Percentiles rank a stretch among this genome's conserved stretches.
These are phyloP conservation scores for Phrynosoma blainvillii DNA, from an alignment of 2,113 vertebrate species.

Conservation along the genomic window DNA sequence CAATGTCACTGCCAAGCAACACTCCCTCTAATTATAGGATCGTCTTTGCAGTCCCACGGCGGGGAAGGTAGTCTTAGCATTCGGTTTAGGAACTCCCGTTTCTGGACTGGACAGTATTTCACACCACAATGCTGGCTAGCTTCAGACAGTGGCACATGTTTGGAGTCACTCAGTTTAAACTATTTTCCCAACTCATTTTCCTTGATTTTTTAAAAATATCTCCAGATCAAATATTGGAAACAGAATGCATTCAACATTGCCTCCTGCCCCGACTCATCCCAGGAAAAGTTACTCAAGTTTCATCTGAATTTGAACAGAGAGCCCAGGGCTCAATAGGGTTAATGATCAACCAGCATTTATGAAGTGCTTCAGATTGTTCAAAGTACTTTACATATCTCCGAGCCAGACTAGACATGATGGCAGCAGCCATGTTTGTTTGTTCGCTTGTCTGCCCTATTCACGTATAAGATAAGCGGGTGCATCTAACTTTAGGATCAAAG, in stretches of 20 bases:
- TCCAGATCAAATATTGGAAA: not conserved
- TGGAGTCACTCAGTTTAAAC: not conserved
- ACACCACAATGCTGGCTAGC: not conserved
- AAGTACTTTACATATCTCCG: not conserved
- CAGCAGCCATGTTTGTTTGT: not conserved
- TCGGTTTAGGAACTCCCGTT: not conserved
- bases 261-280: too few relatives aligned
- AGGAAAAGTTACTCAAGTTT: too few relatives aligned
- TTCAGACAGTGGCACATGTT: not conserved
- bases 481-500: constrained; percentile 12
- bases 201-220: not conserved
- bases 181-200: not conserved
- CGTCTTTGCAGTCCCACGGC: not conserved
- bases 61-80: not conserved
- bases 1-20: not conserved
- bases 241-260: not conserved
- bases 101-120: not conserved
- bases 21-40: constrained; percentile 28
- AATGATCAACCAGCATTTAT: not conserved
- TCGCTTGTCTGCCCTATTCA: constrained; percentile 10
- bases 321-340: not conserved
- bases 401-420: not conserved
- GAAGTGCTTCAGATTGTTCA: constrained; percentile 9
- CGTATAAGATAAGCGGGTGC: not conserved
- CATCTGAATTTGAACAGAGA: not conserved